Percentiles rank a stretch among this genome's conserved stretches.
Conservation (phyloP, 2,797 vertebrate genomes). For the Liasis olivaceus region DNA sequence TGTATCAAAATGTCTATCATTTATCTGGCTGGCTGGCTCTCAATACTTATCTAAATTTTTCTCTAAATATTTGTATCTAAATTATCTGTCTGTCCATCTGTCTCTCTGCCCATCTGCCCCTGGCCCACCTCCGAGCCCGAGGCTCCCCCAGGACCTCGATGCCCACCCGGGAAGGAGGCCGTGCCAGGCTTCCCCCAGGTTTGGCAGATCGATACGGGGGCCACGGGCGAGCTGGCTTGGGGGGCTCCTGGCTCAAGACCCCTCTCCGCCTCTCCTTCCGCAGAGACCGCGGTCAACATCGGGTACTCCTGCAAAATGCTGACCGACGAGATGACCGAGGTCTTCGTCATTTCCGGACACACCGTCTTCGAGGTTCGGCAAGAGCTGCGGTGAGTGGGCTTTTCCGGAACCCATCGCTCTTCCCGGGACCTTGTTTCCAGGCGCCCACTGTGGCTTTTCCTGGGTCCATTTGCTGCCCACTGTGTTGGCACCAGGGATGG, state of each 20-base stretch:
- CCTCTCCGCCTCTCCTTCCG: not conserved
- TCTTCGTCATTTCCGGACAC: slow-evolving; percentile 88
- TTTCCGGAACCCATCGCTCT: not conserved
- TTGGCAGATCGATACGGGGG: not conserved
- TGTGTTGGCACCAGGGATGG: too few relatives aligned
- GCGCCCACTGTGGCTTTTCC: not conserved
- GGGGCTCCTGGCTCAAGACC: not conserved
- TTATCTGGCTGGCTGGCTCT: too few relatives aligned
- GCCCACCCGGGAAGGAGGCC: not conserved
- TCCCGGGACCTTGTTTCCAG: too few relatives aligned
- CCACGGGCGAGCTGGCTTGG: not conserved
- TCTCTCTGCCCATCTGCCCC: not conserved
- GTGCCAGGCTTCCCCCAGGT: not conserved
- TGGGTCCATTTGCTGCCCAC: not conserved
- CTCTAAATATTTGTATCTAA: too few relatives aligned
- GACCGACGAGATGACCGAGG: slow-evolving; percentile 89
- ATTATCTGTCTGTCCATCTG: too few relatives aligned
- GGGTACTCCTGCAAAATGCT: slow-evolving; percentile 97
- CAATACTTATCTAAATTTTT: too few relatives aligned
- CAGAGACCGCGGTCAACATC: slow-evolving; percentile 94
- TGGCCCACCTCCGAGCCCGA: rapidly evolving
- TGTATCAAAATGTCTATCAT: too few relatives aligned
- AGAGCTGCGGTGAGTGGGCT: slow-evolving; percentile 81
- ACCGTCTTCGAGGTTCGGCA: slow-evolving; percentile 90
- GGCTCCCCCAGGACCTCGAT: not conserved